Conservation (phyloP, 2,113 vertebrate genomes). For the Chroicocephalus ridibundus region DNA sequence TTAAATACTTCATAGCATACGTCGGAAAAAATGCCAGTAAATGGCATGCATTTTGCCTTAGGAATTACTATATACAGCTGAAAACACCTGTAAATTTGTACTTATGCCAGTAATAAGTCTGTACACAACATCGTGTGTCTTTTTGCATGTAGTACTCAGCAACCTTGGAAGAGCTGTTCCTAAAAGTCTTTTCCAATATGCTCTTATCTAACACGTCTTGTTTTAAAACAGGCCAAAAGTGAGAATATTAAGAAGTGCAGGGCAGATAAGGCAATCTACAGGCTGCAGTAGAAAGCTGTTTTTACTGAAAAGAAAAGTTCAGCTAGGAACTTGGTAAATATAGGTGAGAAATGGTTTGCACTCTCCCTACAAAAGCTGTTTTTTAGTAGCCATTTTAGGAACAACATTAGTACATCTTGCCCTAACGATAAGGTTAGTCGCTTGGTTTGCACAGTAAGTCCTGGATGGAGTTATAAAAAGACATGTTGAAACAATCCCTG, state of each 20-base stretch:
- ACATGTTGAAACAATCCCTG: background rate
- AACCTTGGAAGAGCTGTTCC: background rate
- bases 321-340: background rate
- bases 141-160: background rate
- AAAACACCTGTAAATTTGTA: background rate
- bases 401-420: background rate
- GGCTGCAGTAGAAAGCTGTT: background rate
- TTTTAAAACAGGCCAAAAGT: background rate
- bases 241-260: background rate
- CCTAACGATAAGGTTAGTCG: background rate
- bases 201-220: background rate
- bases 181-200: background rate
- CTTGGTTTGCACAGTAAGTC: background rate
- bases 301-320: background rate
- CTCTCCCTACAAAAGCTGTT: background rate
- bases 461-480: background rate
- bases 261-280: background rate
- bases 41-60: background rate
- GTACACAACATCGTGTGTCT: accelerated
- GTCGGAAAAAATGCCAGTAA: background rate
- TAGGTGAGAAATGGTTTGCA: background rate
- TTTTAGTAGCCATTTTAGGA: background rate
- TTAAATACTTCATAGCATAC: background rate
- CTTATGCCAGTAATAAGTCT: background rate
- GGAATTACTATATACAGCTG: background rate